phyloP scores from a whole-genome alignment of 1,140 invertebrate species.

The Campodea augens region DNA sequence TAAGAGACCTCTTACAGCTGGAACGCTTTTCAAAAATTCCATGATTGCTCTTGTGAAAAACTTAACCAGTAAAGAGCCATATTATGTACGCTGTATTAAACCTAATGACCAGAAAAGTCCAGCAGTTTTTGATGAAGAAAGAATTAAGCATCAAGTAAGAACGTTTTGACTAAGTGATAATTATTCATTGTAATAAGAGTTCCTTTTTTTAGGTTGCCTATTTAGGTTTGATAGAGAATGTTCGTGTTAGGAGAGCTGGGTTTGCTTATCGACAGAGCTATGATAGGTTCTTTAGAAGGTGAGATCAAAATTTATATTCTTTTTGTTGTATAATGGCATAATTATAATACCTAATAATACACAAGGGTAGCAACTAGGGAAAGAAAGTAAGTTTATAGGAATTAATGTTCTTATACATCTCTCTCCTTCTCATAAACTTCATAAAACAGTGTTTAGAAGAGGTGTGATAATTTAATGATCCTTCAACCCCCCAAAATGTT shows the following conservation, averaged over 20 bases:
- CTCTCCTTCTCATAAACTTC: too few species aligned
- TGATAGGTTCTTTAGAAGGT: conserved; percentile 64
- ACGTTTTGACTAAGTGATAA: too few species aligned
- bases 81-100: conserved; percentile 91
- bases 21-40: conserved; percentile 82
- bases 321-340: neutral
- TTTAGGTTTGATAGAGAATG: conserved; percentile 79
- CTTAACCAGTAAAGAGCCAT: conserved; percentile 77
- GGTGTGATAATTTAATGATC: too few species aligned
- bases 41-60: conserved; percentile 79
- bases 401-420: too few species aligned
- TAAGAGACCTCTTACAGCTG: conserved; percentile 78
- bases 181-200: conserved; percentile 3
- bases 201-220: too few species aligned
- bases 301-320: too few species aligned
- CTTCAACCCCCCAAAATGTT: too few species aligned
- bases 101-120: conserved; percentile 85
- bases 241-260: conserved; percentile 77
- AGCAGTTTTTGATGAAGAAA: conserved; percentile 46
- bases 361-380: neutral
- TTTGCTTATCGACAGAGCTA: conserved; percentile 83
- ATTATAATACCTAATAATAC: neutral
- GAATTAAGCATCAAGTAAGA: conserved; percentile 76
- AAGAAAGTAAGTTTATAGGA: neutral
- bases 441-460: too few species aligned